Evolutionary conservation across 2,888 invertebrate genomes (phyloP), one percentile per base, ranked within the genome.

Genomic region (Laspeyria flexula): DNA sequence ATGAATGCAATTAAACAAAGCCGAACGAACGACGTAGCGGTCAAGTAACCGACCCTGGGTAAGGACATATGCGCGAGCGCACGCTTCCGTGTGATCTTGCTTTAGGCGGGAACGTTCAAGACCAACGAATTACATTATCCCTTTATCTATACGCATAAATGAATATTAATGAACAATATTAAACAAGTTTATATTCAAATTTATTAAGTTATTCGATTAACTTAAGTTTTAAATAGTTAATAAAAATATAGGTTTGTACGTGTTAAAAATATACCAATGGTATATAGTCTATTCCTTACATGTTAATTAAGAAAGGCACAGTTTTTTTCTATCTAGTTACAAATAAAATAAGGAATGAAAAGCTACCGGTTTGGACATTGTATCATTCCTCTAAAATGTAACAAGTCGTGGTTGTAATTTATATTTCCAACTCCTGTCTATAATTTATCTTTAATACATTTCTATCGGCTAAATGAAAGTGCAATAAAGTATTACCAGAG

Each of bases 21-120:
- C 63, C 43, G 55, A 48, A 49, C 57, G 50, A 48, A 49, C 57
- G 52, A 55, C 61, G 58, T 55, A 55, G 59, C 59, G 67, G 70
- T 67, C 71, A 65, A 66, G 61, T 56, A 47, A 63, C 48, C 65
- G 77, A 68, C 83, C 83, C 72, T 81, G 77, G 52, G 15, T 30
- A 71, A 65, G 81, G 81, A 70, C 79, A 62, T 61, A 52, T 31
- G 31, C 43, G 40, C 31, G 13, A 55, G 67, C 60, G 64, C 50
- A 53, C 50, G 56, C 77, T 84, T 84, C 84, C 84, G 84, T 68
- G 61, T 77, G 68, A 67, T 67, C 68, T 58, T 61, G 54, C 71
- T 71, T 67, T 62, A 60, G 62, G 64, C 65, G 43, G 42, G 55
- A 55, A 45, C 54, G 53, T 71, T 69, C 71, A 69, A 71, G 68